Evolutionary conservation across 2,888 invertebrate genomes (phyloP), one percentile per base, ranked within the genome.

Genomic region (Troglohyphantes excavatus): DNA sequence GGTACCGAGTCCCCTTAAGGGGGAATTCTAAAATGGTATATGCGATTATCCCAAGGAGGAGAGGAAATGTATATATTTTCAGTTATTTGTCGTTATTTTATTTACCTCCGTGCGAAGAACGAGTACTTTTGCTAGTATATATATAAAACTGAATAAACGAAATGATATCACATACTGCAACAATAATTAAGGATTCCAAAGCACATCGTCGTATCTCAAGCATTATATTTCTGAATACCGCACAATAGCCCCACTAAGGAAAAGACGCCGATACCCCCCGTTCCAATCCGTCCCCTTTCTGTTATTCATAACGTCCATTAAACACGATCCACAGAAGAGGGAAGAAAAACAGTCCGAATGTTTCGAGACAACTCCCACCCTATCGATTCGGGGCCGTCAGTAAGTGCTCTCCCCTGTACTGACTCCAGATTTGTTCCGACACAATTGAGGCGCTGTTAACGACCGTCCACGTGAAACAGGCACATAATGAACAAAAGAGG

Each of bases 371-470:
- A 59, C 63, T 61, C 39, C 59, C 21, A 2, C n/a, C n/a, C 33
- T 61, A 83, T 83, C 83, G 83, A 83, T 83, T 83, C 73, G n/a
- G 1, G 5, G 9, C 43, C 39, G 26, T 19, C 72, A 43, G 61
- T 73, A 83, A 83, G 83, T 83, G 83, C 83, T 83, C 19, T 43
- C 19, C 11, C 29, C 73, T 65, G 83, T 72, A 43, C 63, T 39
- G 63, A 73, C 83, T 83, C 61, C 61, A 83, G 83, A 83, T 83
- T 83, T 83, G 83, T 83, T 83, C 83, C 83, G 73, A 83, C 83
- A 83, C 73, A 83, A 83, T 83, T 83, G 83, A 53, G 63, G 61
- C 27, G 23, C 73, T 46, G 83, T 73, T 83, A 83, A 83, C 83
- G 83, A 83, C 83, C 73, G 29, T 68, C 70, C 70, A 70, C 33